Base-by-base conservation (phyloP, 2,113 vertebrate species). In the Pomatorhinus ruficollis region DNA sequence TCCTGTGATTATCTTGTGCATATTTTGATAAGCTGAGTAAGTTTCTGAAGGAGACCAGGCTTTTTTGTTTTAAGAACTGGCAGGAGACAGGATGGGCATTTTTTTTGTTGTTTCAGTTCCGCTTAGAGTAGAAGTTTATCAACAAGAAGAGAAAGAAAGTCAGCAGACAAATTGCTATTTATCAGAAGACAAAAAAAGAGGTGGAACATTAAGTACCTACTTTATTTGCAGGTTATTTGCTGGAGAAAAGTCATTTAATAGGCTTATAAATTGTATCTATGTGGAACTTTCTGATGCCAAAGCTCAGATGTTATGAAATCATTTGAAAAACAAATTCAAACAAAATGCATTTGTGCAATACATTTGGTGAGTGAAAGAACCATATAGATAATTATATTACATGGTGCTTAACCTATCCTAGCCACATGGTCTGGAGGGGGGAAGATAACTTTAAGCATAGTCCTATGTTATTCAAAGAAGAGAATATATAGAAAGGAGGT, bases 171-270 rank as follows among this genome's bases (percentile, higher is more conserved):
- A 92, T 15, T 53, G 19, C 13, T 30, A 17, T 71, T 77, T 81
- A 87, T 95, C 68, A 94, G 77, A 65, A 95, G 94, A 70, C 25
- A 92, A 52, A 42, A 44, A 37, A 88, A 82, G 18, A 75, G 44
- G 24, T 42, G 52, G 10, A 90, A 76, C 28, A 71, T 50, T 37
- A 27, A 24, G 22, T 21, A 82, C 10, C 37, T 10, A 64, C 15
- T 7, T 45, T 64, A 47, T 54, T 91, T 94, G 82, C 63, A 64
- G 22, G 9, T 45, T 66, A 50, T 54, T 93, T 94, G 82, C 65
- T 89, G 18, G 37, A 84, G 37, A 24, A 81, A 69, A 65, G 7
- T 50, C 0, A 70, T 35, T 15, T 59, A 74, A 49, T 19, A 72
- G 15, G 21, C 78, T 89, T 77, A 54, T 45, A 53, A 75, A 63